phyloP scores from a whole-genome alignment of 1,140 invertebrate species.

The Brachionus calyciflorus region DNA sequence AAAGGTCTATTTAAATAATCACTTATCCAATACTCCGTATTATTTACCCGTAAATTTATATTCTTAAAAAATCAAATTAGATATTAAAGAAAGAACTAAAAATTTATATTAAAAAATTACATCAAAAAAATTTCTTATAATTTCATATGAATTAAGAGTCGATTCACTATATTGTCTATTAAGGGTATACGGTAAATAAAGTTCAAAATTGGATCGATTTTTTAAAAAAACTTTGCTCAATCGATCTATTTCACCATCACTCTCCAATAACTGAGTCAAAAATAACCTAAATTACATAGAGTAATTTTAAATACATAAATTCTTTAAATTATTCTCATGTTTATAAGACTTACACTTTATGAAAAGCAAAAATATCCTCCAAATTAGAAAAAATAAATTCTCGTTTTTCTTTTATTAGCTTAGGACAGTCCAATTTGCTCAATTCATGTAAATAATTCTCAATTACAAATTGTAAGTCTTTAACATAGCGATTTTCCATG shows the following conservation, averaged over 20 bases:
- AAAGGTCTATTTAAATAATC: slow-evolving; percentile 38
- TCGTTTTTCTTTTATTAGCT: slow-evolving; percentile 23
- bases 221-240: slow-evolving; percentile 42
- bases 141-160: slow-evolving; percentile 36
- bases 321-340: no score
- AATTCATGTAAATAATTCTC: slow-evolving; percentile 45
- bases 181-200: slow-evolving; percentile 23
- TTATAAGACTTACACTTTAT: slow-evolving; percentile 47
- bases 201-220: slow-evolving; percentile 43
- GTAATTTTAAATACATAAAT: not conserved
- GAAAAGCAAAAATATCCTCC: slow-evolving; percentile 46
- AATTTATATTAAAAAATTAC: not conserved
- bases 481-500: slow-evolving; percentile 28
- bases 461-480: slow-evolving; percentile 38
- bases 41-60: not conserved
- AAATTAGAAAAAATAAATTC: slow-evolving; percentile 43
- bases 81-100: not conserved
- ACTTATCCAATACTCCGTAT: slow-evolving; percentile 30
- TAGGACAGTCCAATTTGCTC: slow-evolving; percentile 18
- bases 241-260: slow-evolving; percentile 5
- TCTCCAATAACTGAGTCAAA: slow-evolving; percentile 28
- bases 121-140: slow-evolving; percentile 39
- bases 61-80: not conserved
- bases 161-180: slow-evolving; percentile 43
- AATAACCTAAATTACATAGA: slow-evolving; percentile 7